phyloP scores from a whole-genome alignment of 2,113 vertebrate species.

The Grantiella picta region DNA sequence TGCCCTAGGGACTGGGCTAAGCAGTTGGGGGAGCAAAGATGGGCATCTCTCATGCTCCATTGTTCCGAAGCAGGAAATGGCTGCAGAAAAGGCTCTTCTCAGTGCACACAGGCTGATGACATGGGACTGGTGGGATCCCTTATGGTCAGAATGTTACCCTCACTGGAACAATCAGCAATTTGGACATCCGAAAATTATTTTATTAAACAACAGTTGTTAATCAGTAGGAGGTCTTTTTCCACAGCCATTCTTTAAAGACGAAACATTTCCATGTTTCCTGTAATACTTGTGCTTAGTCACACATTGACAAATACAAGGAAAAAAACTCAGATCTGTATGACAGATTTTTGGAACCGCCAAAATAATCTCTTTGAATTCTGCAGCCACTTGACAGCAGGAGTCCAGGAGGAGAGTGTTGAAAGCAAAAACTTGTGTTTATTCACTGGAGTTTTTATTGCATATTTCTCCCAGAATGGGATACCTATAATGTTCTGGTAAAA shows the following conservation, averaged over 20 bases:
- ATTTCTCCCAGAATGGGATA: not conserved
- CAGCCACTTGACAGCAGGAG: constrained; percentile 14
- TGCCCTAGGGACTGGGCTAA: not conserved
- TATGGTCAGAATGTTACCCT: constrained; percentile 42
- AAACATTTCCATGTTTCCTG: constrained; percentile 62
- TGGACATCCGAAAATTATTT: constrained; percentile 47
- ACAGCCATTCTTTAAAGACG: constrained; percentile 40
- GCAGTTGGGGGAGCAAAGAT: not conserved
- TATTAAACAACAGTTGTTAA: constrained; percentile 53
- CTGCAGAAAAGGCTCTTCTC: constrained; percentile 40
- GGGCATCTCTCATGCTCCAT: constrained; percentile 3
- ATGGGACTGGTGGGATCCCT: constrained; percentile 22
- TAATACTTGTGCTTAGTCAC: constrained; percentile 58
- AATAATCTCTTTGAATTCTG: constrained; percentile 37
- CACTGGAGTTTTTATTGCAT: not conserved
- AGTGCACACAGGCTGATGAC: not conserved
- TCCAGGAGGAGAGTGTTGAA: constrained; percentile 26
- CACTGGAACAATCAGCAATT: constrained; percentile 54
- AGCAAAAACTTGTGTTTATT: constrained; percentile 32
- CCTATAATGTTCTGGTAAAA: not conserved
- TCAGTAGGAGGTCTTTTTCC: constrained; percentile 55
- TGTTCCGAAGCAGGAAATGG: constrained; percentile 5
- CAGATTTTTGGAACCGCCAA: not conserved
- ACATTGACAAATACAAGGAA: constrained; percentile 53
- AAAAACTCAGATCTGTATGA: constrained; percentile 10